phyloP scores from a whole-genome alignment of 2,797 vertebrate genomes.

The Gymnopithys bicolor region DNA sequence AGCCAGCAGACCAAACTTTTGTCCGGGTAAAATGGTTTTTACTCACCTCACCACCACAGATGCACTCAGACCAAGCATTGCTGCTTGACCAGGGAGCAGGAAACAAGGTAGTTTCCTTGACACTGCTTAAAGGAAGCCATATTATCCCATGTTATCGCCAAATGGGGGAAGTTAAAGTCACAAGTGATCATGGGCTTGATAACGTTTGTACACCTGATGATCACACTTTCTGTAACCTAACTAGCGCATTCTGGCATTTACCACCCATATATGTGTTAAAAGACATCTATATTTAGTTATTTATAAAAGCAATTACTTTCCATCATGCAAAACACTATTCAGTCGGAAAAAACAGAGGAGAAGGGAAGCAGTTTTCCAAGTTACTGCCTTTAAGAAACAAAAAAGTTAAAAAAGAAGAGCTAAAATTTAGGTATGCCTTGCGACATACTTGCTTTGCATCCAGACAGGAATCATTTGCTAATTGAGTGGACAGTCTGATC shows the following conservation, averaged over 20 bases:
- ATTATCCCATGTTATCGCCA: not conserved
- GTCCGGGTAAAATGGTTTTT: not conserved
- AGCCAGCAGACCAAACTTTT: not conserved
- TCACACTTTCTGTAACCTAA: constrained; percentile 1
- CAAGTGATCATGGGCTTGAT: not conserved
- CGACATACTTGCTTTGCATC: not conserved
- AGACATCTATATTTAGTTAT: not conserved
- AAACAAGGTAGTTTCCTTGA: not conserved
- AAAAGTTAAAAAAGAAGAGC: not conserved
- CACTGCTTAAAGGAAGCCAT: not conserved
- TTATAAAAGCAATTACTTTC: not conserved
- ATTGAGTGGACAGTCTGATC: not conserved
- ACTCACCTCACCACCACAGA: not conserved
- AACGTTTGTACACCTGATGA: not conserved
- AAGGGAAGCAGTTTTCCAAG: fast-evolving
- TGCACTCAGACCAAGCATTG: not conserved
- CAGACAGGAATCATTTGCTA: not conserved
- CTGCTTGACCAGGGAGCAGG: not conserved
- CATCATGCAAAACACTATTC: not conserved
- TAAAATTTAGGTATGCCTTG: not conserved
- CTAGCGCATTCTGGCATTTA: not conserved
- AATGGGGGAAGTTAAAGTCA: not conserved
- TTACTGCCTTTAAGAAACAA: not conserved
- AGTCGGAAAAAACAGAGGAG: not conserved
- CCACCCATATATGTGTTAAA: not conserved